Evolutionary conservation across 2,113 vertebrate genomes (phyloP).

Genomic region (Phyllostomus discolor): DNA sequence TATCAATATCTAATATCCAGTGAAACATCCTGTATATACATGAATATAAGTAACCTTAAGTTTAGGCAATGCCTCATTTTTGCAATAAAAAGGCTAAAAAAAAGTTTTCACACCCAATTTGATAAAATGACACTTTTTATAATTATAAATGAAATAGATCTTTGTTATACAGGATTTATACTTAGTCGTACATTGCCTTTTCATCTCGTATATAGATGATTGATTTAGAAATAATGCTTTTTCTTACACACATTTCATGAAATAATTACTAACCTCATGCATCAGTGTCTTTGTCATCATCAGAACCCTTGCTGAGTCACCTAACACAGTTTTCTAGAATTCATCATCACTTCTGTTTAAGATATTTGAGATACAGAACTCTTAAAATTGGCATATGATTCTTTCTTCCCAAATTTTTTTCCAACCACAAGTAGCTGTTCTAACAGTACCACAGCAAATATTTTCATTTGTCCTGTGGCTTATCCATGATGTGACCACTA

Average conservation of each 20-base stretch:
- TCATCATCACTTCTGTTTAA: constrained; percentile 1
- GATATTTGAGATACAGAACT: background rate
- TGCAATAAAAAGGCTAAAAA: background rate
- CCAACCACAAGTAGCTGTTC: background rate
- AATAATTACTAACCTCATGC: background rate
- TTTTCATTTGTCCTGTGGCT: background rate
- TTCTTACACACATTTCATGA: background rate
- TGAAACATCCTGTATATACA: background rate
- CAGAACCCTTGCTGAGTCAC: background rate
- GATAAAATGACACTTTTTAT: background rate
- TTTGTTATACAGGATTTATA: background rate
- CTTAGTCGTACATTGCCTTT: background rate
- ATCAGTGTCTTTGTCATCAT: background rate
- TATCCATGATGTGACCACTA: background rate
- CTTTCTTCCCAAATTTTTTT: background rate
- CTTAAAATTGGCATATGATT: background rate
- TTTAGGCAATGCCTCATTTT: background rate
- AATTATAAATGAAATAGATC: background rate
- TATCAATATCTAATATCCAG: background rate
- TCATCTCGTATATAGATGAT: background rate
- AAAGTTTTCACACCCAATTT: background rate
- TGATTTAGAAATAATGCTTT: constrained; percentile 14
- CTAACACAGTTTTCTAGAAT: background rate
- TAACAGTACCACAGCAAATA: background rate
- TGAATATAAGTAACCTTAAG: background rate